A percentile compares a stretch with the other conserved stretches of the same genome.
Evolutionary conservation across 2,888 invertebrate species (phyloP).

Genomic region (Caenorhabditis sp.): DNA sequence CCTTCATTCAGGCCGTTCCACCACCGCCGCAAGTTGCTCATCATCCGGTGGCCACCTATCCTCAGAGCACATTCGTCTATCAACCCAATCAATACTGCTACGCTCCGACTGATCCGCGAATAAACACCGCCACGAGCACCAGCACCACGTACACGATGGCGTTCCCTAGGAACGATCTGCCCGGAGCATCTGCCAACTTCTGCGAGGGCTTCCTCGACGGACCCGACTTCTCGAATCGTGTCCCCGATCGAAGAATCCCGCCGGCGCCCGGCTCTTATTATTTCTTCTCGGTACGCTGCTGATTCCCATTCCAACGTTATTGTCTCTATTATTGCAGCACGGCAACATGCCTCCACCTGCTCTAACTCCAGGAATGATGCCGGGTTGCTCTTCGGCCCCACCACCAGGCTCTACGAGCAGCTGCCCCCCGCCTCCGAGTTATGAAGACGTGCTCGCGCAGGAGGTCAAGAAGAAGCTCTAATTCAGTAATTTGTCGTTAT

Average conservation of each 20-base stretch:
- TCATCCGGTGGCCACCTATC: conserved; percentile 17
- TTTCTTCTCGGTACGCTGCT: conserved; percentile 32
- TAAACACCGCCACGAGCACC: conserved; percentile 8
- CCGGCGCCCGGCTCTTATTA: conserved; percentile 42
- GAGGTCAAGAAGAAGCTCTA: conserved; percentile 49
- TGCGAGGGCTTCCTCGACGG: conserved; percentile 50
- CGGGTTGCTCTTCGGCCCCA: not conserved
- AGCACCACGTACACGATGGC: conserved; percentile 7
- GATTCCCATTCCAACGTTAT: no score
- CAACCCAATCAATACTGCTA: conserved; percentile 33
- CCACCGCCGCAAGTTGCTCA: conserved; percentile 22
- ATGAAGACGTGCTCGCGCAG: conserved; percentile 48
- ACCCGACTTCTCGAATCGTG: conserved; percentile 47
- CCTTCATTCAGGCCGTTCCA: conserved; percentile 23
- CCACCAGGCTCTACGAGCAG: conserved; percentile 5
- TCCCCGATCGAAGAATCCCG: conserved; percentile 48
- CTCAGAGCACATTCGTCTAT: conserved; percentile 21
- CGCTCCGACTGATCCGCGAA: conserved; percentile 14
- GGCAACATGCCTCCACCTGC: conserved; percentile 1
- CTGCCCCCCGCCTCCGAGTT: conserved; percentile 45
- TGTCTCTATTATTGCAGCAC: conserved; percentile 13
- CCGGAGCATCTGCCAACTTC: conserved; percentile 19
- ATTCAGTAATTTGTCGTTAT: not conserved
- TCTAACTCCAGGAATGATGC: conserved; percentile 4
- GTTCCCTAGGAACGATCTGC: conserved; percentile 27